Evolutionary conservation across 2,888 invertebrate species (phyloP), one percentile per base, ranked within the genome.

Genomic region (Troilus luridus): DNA sequence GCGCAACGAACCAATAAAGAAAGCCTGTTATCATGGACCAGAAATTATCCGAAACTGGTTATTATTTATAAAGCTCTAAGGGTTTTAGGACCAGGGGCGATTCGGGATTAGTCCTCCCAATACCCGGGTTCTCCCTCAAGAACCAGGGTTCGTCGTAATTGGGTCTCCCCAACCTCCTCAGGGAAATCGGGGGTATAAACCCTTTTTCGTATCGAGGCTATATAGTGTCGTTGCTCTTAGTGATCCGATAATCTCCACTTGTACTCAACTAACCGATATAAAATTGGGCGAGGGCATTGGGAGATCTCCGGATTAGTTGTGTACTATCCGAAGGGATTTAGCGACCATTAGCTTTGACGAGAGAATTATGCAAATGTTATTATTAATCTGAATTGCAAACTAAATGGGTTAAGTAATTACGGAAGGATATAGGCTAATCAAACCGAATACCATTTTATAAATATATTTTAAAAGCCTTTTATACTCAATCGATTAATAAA

Each of bases 131-230:
- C 27, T 27, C n/a, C 10, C 67, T 67, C 67, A 67, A 67, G 67
- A 67, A 60, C 60, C 41, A 17, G 60, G 60, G 14, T 12, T 24
- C 24, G 72, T 5, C 12, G 72, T 72, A 72, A 72, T 72, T 72
- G 72, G 72, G 72, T 72, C 72, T 27, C 72, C 72, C 17, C 27
- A 10, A 27, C 27, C 72, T 72, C 72, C 72, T 72, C 72, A 72
- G 72, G 72, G 72, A 72, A 72, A 72, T 72, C 72, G 27, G 72
- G 41, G 67, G 72, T 72, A 27, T 72, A 72, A 72, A 72, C 72
- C 72, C 72, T 72, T 72, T 72, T 72, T 72, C 72, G 72, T 72
- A 12, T 12, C 8, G 27, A 27, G 72, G 27, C 27, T 72, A 72
- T 27, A 72, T 27, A 27, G 72, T 72, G 72, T 72, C 72, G 41